Percentiles rank a stretch among this genome's conserved stretches.
Conservation (phyloP, 1,140 invertebrate genomes). For the Popillia japonica region DNA sequence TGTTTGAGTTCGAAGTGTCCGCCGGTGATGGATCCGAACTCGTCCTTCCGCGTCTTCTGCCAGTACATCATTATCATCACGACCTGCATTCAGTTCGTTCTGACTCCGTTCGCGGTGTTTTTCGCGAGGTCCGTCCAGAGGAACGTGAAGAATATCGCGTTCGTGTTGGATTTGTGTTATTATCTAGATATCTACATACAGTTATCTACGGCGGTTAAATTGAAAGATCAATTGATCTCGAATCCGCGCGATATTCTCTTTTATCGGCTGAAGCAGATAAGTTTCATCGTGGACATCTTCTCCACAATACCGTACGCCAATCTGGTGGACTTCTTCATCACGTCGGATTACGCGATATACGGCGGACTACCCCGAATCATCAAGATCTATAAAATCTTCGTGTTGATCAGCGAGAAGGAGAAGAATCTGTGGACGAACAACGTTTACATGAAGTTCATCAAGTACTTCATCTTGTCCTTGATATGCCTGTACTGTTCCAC, state of each 20-base stretch:
- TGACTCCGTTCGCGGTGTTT: slow-evolving; percentile 17
- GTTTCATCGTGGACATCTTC: slow-evolving; percentile 35
- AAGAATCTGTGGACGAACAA: slow-evolving; percentile 3
- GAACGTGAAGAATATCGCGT: neutral
- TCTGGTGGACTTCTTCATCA: neutral
- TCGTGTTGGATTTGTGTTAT: slow-evolving; percentile 29
- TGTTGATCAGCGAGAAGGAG: slow-evolving; percentile 12
- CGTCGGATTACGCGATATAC: neutral
- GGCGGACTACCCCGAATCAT: neutral
- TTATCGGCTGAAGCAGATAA: neutral
- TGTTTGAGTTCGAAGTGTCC: slow-evolving; percentile 39
- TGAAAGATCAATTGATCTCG: slow-evolving; percentile 3
- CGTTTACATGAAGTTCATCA: slow-evolving; percentile 20
- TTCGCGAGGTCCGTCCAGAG: neutral
- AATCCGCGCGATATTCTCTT: slow-evolving; percentile 10
- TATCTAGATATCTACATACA: slow-evolving; percentile 40
- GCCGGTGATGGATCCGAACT: slow-evolving; percentile 37
- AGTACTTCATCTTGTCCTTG: slow-evolving; percentile 8
- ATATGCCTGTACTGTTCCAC: neutral
- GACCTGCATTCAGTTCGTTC: neutral
- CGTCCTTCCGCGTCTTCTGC: slow-evolving; percentile 26
- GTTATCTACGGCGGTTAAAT: slow-evolving; percentile 34
- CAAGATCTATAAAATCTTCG: slow-evolving; percentile 34
- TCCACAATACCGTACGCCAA: slow-evolving; percentile 18
- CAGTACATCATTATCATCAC: neutral